Percentiles rank a stretch among this genome's conserved stretches.
phyloP scores from a whole-genome alignment of 2,113 vertebrate species.

The Coregonus clupeaformis region DNA sequence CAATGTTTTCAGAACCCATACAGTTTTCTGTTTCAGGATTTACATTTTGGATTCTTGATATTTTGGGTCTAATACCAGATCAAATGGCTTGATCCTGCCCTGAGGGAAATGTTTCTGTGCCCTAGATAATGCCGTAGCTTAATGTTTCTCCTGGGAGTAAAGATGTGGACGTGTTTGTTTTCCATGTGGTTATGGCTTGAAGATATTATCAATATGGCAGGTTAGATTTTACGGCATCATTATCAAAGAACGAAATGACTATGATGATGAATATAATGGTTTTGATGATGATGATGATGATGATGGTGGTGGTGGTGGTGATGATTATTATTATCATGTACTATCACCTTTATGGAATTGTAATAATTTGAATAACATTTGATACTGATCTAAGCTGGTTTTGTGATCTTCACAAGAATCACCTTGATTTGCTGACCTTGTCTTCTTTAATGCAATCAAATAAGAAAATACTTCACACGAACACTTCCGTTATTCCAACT shows the following conservation, averaged over 20 bases:
- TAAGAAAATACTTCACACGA: neutral
- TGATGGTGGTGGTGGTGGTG: neutral
- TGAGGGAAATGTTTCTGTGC: neutral
- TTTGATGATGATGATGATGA: constrained; percentile 22
- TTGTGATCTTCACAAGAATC: neutral
- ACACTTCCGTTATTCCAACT: neutral
- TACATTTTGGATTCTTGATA: too few relatives aligned
- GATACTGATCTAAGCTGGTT: neutral
- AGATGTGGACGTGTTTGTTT: constrained; percentile 37
- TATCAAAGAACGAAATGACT: constrained; percentile 58
- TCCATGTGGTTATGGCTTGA: constrained; percentile 43
- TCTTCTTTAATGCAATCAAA: neutral
- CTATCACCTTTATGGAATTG: neutral
- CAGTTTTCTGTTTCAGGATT: too few relatives aligned
- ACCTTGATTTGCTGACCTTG: constrained; percentile 5
- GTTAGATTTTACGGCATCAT: constrained; percentile 49
- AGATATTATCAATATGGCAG: constrained; percentile 52
- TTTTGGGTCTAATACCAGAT: too few relatives aligned
- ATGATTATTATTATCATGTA: constrained; percentile 23
- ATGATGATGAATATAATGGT: constrained; percentile 35
- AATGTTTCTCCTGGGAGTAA: constrained; percentile 14
- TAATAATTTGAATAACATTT: neutral
- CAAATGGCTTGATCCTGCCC: too few relatives aligned
- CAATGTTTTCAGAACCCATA: too few relatives aligned
- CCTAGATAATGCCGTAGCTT: neutral